Evolutionary conservation across 64 coral and sea anemone genomes (phyloP), one percentile per base, ranked within the genome.

Genomic region (Montipora efflorescens): DNA sequence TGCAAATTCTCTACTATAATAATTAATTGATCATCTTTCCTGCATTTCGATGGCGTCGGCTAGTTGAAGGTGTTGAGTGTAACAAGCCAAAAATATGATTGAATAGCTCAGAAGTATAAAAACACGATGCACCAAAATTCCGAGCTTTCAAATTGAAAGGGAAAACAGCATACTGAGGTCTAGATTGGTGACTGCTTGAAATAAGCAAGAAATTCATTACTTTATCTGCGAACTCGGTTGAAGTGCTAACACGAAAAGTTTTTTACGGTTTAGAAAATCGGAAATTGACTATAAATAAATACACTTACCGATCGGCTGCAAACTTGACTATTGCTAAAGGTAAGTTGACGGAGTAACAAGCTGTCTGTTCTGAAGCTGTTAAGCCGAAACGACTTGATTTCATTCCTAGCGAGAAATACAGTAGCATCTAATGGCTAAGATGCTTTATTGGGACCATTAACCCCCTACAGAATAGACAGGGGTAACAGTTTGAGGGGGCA

Each of bases 371-470:
- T 22, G 82, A 23, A 73, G 45, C 62, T 86, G 82, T 16, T 71
- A 22, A 19, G 20, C 43, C 50, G 82, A 50, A 68, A 20, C 19
- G 82, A 20, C 82, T 50, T 46, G 45, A 8, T 68, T 86, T 86
- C 82, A 86, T 86, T 50, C 82, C 82, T 15, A 68, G 64, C 66
- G 61, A 5, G 64, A 86, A 86, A 86, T 49, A 72, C 82, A 20
- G 15, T 48, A 43, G 66, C 82, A 49, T 49, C 76, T 78, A 49
- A 48, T 19, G 19, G 20, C 82, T 71, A 86, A 86, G 44, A n/a
- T 43, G 62, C 66, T 86, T 86, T 86, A 86, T 86, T 86, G 67
- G 18, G 66, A 72, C 66, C 43, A 86, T 86, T 86, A 86, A 72
- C 82, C 82, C 82, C 82, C 82, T 68, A 86, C 45, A 70, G 82